phyloP scores from a whole-genome alignment of 2,797 vertebrate genomes.

The Micromesistius poutassou region DNA sequence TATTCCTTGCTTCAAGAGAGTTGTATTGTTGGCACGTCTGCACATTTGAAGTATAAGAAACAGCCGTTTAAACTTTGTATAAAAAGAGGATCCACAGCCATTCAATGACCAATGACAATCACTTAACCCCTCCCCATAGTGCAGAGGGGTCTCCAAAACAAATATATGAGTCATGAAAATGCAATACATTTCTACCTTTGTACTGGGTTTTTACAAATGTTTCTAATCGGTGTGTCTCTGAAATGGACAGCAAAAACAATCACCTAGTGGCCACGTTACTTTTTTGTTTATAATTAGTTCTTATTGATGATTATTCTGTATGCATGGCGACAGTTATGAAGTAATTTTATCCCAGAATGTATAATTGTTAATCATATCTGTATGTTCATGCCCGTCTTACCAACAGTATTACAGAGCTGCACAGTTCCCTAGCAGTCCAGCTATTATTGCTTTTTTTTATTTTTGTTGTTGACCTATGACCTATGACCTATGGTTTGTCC shows the following conservation, averaged over 20 bases:
- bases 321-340: conserved; percentile 82
- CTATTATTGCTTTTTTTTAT: conserved; percentile 21
- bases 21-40: neutral
- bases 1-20: neutral
- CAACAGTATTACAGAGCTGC: conserved; percentile 84
- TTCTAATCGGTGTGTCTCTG: conserved; percentile 9
- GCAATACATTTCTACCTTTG: conserved; percentile 68
- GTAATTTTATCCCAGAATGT: conserved; percentile 68
- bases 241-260: conserved; percentile 33
- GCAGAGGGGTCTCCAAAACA: conserved; percentile 43
- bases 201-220: conserved; percentile 57
- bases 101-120: conserved; percentile 34
- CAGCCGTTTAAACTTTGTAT: conserved; percentile 9
- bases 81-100: conserved; percentile 62
- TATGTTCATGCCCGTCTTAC: conserved; percentile 66
- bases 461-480: conserved; percentile 11
- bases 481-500: conserved; percentile 8
- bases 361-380: conserved; percentile 60
- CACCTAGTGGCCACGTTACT: conserved; percentile 73
- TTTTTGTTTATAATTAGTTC: conserved; percentile 24
- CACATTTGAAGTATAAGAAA: neutral
- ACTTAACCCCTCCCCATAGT: conserved; percentile 38
- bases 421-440: conserved; percentile 69
- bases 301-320: conserved; percentile 60
- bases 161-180: conserved; percentile 71